Evolutionary conservation across 2,113 vertebrate species (phyloP).

Genomic region (Menura novaehollandiae): DNA sequence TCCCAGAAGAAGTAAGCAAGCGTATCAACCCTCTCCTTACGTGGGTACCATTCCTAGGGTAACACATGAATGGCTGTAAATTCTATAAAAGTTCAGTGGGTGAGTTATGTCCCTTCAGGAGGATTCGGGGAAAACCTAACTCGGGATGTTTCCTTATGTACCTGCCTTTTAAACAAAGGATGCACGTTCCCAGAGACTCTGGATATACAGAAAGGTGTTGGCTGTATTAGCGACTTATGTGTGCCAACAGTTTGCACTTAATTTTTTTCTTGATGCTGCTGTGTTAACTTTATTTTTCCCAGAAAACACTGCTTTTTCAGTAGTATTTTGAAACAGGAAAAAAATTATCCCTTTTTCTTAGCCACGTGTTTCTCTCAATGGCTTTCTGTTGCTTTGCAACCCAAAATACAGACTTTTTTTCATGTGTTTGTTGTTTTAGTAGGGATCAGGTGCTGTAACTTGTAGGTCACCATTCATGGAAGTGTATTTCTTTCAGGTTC

Average conservation of each 20-base stretch:
- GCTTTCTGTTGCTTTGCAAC: not conserved
- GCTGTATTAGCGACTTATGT: accelerated
- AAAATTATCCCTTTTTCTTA: not conserved
- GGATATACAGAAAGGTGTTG: not conserved
- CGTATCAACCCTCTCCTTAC: not conserved
- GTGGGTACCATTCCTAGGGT: not conserved
- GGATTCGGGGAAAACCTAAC: not conserved
- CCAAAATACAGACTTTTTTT: not conserved
- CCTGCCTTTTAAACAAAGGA: not conserved
- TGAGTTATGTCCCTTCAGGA: not conserved
- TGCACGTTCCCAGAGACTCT: accelerated
- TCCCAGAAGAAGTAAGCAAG: not conserved
- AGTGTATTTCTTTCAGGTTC: not conserved
- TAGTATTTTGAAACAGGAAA: not conserved
- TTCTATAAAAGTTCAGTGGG: not conserved
- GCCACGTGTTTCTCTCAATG: not conserved
- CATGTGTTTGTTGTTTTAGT: not conserved
- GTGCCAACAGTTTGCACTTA: not conserved
- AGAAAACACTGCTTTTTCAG: not conserved
- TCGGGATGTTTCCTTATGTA: not conserved
- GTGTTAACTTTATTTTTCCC: not conserved
- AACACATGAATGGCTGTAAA: not conserved
- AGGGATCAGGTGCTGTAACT: not conserved
- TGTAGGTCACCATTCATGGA: not conserved
- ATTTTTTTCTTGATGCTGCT: not conserved